A percentile compares a stretch with the other conserved stretches of the same genome.
Conservation (phyloP, 2,797 vertebrate species). For the Podargus strigoides region DNA sequence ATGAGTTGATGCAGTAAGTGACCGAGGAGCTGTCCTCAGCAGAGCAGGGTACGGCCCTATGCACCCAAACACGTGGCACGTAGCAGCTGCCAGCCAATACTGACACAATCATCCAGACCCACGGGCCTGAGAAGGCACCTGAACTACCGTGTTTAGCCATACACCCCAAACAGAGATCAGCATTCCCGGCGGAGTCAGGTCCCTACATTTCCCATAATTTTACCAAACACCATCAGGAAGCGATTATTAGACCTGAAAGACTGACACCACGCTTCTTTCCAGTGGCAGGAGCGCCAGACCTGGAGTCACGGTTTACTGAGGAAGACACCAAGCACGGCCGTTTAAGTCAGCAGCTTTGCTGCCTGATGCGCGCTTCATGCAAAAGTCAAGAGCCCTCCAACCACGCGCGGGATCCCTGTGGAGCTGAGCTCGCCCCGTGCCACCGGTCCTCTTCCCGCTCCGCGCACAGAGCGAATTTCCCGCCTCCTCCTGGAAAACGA, state of each 20-base stretch:
- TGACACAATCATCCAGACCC: not conserved
- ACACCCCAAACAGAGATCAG: not conserved
- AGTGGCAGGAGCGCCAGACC: not conserved
- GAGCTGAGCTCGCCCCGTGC: not conserved
- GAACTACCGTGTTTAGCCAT: not conserved
- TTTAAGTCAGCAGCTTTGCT: not conserved
- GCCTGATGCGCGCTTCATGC: too few relatives aligned
- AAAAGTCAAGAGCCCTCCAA: not conserved
- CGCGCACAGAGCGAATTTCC: not conserved
- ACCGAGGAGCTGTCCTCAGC: not conserved
- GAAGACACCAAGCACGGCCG: not conserved
- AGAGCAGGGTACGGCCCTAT: not conserved
- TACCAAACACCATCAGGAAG: not conserved
- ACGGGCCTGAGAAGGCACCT: not conserved
- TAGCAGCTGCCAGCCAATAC: not conserved
- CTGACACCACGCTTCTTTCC: not conserved
- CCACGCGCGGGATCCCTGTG: not conserved
- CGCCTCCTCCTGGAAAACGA: conserved; percentile 1
- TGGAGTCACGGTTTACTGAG: not conserved
- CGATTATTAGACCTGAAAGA: not conserved
- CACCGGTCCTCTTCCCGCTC: not conserved
- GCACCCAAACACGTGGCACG: not conserved
- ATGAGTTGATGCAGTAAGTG: not conserved
- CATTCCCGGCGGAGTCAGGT: not conserved
- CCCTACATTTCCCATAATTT: not conserved